Conservation (phyloP, 1,140 invertebrate genomes). For the Mesaphorura yosii region DNA sequence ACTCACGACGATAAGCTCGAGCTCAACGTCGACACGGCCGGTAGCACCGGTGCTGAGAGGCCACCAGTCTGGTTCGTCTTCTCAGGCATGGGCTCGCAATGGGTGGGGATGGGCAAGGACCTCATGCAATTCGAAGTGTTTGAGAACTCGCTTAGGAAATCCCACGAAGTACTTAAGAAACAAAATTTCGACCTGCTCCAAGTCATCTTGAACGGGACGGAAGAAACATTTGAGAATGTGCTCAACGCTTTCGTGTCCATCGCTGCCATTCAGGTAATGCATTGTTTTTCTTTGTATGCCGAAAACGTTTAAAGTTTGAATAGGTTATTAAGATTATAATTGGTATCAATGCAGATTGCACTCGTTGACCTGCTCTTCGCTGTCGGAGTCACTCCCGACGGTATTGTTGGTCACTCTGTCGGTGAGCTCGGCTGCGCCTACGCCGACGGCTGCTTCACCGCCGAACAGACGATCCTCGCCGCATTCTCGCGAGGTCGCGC, state of each 20-base stretch:
- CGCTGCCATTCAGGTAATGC: constrained; percentile 79
- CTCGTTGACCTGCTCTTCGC: constrained; percentile 58
- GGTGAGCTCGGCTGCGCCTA: constrained; percentile 93
- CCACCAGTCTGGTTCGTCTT: constrained; percentile 87
- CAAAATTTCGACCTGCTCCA: constrained; percentile 69
- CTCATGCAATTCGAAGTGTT: constrained; percentile 72
- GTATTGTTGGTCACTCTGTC: constrained; percentile 90
- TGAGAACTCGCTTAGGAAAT: constrained; percentile 58
- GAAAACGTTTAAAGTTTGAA: constrained; percentile 43
- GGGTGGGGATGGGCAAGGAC: constrained; percentile 81
- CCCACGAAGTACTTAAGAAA: constrained; percentile 59
- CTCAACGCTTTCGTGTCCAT: constrained; percentile 84
- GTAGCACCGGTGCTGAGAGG: constrained; percentile 39
- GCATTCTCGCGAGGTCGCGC: constrained; percentile 84
- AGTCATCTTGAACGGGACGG: constrained; percentile 55
- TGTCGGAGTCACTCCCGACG: constrained; percentile 72
- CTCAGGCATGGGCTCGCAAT: constrained; percentile 94
- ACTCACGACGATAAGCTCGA: constrained; percentile 39
- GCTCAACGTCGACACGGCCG: constrained; percentile 35
- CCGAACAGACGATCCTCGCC: constrained; percentile 80
- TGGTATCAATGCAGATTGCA: constrained; percentile 77
- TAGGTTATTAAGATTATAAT: constrained; percentile 62
- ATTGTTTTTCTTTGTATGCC: no score
- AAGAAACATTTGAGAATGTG: constrained; percentile 65
- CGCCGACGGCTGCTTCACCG: constrained; percentile 84